These are phyloP conservation scores for Diplazon laetatorius DNA, from an alignment of 2,888 invertebrate species.

Conservation along the genomic window DNA sequence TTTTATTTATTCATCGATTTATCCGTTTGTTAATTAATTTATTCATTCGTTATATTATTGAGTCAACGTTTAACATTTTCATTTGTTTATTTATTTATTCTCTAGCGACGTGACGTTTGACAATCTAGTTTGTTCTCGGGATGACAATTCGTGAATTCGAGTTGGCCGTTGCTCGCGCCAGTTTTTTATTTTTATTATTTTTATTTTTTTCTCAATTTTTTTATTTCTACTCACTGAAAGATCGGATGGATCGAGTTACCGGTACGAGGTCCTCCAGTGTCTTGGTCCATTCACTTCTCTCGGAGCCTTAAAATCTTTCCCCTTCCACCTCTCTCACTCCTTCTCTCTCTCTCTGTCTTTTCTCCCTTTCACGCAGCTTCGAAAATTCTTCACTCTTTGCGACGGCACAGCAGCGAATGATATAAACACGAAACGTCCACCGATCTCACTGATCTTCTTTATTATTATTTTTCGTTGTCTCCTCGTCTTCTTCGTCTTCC, in stretches of 20 bases:
- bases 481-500: too few species aligned
- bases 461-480: too few species aligned
- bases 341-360: conserved; percentile 21
- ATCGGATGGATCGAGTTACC: conserved; percentile 66
- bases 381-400: conserved; percentile 13
- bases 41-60: too few species aligned
- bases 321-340: conserved; percentile 9
- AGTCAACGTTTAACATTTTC: neutral
- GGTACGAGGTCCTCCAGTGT: conserved; percentile 53
- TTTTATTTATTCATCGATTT: neutral
- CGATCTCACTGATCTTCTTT: neutral
- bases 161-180: neutral
- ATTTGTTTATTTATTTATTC: too few species aligned
- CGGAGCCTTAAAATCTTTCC: conserved; percentile 20
- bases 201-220: conserved; percentile 44
- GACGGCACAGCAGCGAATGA: conserved; percentile 20
- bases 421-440: conserved; percentile 8
- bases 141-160: conserved; percentile 9
- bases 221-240: conserved; percentile 66
- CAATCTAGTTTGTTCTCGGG: neutral
- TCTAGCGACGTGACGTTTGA: neutral
- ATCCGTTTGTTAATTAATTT: neutral
- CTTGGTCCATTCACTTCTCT: conserved; percentile 62
- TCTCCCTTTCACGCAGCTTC: neutral
- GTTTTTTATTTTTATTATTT: too few species aligned